Evolutionary conservation across 2,888 invertebrate species (phyloP).

Genomic region (Leucoptera coffeella): DNA sequence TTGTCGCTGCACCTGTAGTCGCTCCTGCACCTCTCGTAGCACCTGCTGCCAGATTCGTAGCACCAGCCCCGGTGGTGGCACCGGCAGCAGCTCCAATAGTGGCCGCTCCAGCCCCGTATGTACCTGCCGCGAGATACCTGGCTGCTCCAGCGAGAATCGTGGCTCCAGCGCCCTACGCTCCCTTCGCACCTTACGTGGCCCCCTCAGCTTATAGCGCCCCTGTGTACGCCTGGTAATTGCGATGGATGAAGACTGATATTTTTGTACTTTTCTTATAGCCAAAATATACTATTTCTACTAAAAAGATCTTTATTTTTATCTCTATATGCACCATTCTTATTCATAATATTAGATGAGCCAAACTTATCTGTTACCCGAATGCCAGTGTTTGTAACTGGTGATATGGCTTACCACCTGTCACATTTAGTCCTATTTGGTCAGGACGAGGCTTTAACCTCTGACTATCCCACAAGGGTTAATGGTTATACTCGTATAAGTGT

Average conservation of each 20-base stretch:
- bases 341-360: too few species aligned
- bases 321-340: background rate
- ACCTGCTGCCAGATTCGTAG: conserved; percentile 9
- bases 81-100: conserved; percentile 4
- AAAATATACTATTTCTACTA: background rate
- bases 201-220: conserved; percentile 22
- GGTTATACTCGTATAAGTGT: too few species aligned
- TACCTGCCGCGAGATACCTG: background rate
- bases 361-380: too few species aligned
- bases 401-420: too few species aligned
- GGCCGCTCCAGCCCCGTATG: background rate
- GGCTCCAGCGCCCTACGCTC: conserved; percentile 5
- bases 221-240: conserved; percentile 6
- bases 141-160: conserved; percentile 3
- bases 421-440: too few species aligned
- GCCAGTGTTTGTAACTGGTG: too few species aligned
- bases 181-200: conserved; percentile 13
- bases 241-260: conserved; percentile 23
- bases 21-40: conserved; percentile 14
- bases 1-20: conserved; percentile 16
- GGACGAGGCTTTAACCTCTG: too few species aligned
- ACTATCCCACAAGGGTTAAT: too few species aligned
- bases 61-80: conserved; percentile 3
- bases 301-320: background rate
- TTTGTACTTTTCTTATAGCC: background rate